Conservation (phyloP, 2,113 vertebrate genomes). For the Dendropsophus ebraccatus region DNA sequence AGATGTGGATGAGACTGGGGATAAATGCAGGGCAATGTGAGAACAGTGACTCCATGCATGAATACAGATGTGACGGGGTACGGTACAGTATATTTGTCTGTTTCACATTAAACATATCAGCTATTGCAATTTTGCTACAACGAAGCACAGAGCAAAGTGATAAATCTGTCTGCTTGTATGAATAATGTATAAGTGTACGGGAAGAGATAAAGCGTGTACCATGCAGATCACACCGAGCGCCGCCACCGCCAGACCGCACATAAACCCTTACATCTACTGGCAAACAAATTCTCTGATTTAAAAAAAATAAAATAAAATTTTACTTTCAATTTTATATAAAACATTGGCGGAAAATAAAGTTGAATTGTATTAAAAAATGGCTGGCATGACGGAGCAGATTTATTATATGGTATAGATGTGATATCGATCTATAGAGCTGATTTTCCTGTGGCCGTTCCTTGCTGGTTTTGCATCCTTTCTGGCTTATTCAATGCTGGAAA, state of each 20-base stretch:
- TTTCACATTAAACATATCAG: slow-evolving; percentile 5
- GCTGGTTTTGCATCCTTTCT: too few species aligned
- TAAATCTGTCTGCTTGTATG: background rate
- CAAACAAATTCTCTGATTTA: background rate
- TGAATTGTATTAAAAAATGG: background rate
- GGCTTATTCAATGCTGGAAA: too few species aligned
- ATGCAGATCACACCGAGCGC: background rate
- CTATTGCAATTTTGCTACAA: background rate
- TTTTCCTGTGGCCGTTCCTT: too few species aligned
- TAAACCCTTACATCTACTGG: background rate
- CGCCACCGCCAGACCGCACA: background rate
- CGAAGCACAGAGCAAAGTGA: background rate
- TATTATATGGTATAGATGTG: background rate
- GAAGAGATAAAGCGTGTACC: slow-evolving; percentile 1
- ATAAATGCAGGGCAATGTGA: background rate
- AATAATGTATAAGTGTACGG: slow-evolving; percentile 33
- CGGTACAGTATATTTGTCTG: background rate
- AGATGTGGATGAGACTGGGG: background rate
- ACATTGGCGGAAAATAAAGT: background rate
- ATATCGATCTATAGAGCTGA: too few species aligned
- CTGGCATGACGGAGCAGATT: background rate
- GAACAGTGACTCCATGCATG: background rate
- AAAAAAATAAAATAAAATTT: background rate
- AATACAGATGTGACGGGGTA: background rate
- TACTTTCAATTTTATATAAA: background rate